Base-by-base conservation (phyloP, 2,888 invertebrate genomes). In the Tortrix viridana region DNA sequence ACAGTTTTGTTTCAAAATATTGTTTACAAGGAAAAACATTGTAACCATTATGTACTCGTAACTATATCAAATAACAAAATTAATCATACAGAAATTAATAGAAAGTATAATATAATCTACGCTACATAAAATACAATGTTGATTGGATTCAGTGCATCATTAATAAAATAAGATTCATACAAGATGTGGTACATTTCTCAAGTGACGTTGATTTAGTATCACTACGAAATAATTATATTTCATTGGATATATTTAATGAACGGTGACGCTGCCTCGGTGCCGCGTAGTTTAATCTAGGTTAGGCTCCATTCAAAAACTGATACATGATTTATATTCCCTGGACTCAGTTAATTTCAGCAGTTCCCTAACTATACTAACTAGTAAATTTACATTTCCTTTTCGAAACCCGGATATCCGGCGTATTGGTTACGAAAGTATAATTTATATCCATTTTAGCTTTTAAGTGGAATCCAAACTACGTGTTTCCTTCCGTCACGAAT, bases 151-250 rank as follows among this genome's bases (percentile, higher is more conserved):
- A 58, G 63, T 47, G 41, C 47, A 47, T 26, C 53, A 63, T 63
- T 63, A 63, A 63, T 63, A 63, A 53, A 63, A 63, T 63, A 63
- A 53, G 47, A 58, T 57, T 63, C 47, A 43, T 58, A 63, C 63
- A 53, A 63, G 57, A 57, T 53, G 57, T 44, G 57, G 63, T 47
- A 58, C 53, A 63, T 57, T 53, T 53, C 63, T 58, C 53, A 37
- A 37, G 41, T 48, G 63, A 58, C 63, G 47, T 58, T 58, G 63
- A 63, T 63, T 53, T 58, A 63, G 53, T 63, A 58, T 58, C 32
- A 48, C 53, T 47, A 47, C 47, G 53, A 22, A 63, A 58, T 63
- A 53, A 63, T 63, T 53, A 57, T 19, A 53, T 52, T 57, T 47
- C 57, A 63, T 48, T 58, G 57, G 49, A 63, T 37, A 63, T 63